Evolutionary conservation across 2,888 invertebrate genomes (phyloP).

Genomic region (Mesorhabditis belari): DNA sequence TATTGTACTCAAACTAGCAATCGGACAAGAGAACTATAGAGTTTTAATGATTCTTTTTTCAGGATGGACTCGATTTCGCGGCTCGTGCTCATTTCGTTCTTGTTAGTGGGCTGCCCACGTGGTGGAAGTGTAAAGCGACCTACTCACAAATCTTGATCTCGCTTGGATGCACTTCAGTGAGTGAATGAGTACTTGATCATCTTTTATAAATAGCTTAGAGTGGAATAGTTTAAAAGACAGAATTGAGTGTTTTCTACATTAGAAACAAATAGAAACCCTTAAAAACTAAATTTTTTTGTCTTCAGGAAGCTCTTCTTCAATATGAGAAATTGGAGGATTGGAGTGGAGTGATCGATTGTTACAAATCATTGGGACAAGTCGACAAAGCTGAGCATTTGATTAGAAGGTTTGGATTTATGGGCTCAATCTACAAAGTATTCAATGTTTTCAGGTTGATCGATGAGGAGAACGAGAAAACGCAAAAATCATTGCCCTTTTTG

Average conservation of each 20-base stretch:
- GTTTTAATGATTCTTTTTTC: background rate
- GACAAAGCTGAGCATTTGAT: conserved; percentile 67
- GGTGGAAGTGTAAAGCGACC: conserved; percentile 34
- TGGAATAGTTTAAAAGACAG: too few relatives aligned
- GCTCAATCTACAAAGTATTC: background rate
- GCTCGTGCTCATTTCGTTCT: conserved; percentile 5
- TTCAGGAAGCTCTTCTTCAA: conserved; percentile 55
- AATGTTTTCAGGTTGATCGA: background rate
- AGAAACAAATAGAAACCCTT: too few relatives aligned
- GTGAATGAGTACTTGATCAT: conserved; percentile 34
- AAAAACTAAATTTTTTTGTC: conserved; percentile 2
- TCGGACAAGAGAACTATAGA: too few relatives aligned
- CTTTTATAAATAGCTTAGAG: too few relatives aligned
- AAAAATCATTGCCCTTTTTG: too few relatives aligned
- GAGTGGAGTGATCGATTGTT: conserved; percentile 87
- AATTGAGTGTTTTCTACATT: too few relatives aligned
- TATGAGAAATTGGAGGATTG: conserved; percentile 67
- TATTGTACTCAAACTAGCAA: too few relatives aligned
- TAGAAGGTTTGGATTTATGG: background rate
- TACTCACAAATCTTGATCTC: conserved; percentile 40
- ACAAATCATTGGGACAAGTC: conserved; percentile 72
- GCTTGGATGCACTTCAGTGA: conserved; percentile 51
- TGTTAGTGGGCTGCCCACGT: conserved; percentile 28
- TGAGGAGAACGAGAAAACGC: conserved; percentile 74
- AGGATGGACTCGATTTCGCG: background rate